Percentiles rank a stretch among this genome's conserved stretches.
Conservation (phyloP, 2,888 invertebrate genomes). For the Drosophila meridiana region DNA sequence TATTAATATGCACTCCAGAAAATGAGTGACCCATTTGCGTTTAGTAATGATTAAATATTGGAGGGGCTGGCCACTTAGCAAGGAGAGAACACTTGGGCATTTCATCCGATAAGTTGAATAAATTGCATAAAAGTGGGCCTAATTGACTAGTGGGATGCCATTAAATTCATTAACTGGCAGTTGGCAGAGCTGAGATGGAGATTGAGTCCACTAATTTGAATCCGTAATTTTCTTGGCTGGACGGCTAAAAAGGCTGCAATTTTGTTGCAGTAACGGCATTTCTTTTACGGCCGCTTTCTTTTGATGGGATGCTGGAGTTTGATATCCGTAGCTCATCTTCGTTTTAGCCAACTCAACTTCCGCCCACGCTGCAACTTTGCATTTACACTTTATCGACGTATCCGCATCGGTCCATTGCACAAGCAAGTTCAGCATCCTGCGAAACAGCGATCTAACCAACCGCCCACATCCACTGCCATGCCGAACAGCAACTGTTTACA, state of each 20-base stretch:
- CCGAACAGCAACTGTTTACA: conserved; percentile 47
- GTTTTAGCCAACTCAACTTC: conserved; percentile 2
- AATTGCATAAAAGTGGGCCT: conserved; percentile 69
- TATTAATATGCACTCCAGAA: conserved; percentile 60
- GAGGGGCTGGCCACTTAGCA: conserved; percentile 34
- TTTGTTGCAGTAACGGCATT: conserved; percentile 60
- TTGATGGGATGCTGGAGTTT: conserved; percentile 15
- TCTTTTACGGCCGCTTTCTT: conserved; percentile 60
- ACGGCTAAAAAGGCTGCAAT: conserved; percentile 66
- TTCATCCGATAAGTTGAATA: conserved; percentile 75
- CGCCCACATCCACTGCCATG: background rate
- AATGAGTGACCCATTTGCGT: conserved; percentile 49
- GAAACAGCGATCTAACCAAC: conserved; percentile 13
- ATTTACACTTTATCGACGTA: conserved; percentile 59
- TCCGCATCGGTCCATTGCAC: conserved; percentile 60
- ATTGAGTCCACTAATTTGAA: conserved; percentile 80
- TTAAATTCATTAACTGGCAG: conserved; percentile 71
- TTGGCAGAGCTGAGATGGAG: conserved; percentile 69
- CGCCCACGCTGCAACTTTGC: conserved; percentile 35
- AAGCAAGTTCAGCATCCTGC: conserved; percentile 34
- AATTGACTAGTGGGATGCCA: conserved; percentile 41
- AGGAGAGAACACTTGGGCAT: conserved; percentile 50
- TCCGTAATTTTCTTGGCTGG: conserved; percentile 69
- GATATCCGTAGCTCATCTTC: conserved; percentile 48
- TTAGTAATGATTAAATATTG: conserved; percentile 69